Evolutionary conservation across 2,888 invertebrate genomes (phyloP).

Genomic region (Synergus itoensis): DNA sequence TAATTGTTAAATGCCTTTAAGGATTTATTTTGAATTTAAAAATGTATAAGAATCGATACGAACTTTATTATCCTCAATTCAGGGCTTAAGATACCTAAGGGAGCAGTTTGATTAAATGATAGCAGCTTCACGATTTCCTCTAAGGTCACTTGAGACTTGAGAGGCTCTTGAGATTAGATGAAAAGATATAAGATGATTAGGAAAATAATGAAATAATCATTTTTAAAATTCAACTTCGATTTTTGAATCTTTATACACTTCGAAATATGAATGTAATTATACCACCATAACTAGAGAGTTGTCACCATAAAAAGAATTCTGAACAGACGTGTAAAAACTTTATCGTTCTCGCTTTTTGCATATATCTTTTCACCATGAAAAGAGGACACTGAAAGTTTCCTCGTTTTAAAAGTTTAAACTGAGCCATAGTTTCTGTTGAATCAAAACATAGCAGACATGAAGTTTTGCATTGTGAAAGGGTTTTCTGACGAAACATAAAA

Average conservation of each 20-base stretch:
- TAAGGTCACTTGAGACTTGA: conserved; percentile 2
- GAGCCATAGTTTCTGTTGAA: not conserved
- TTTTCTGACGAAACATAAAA: not conserved
- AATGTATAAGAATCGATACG: not conserved
- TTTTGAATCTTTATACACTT: not conserved
- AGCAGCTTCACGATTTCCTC: not conserved
- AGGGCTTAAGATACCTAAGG: not conserved
- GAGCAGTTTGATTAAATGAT: conserved; percentile 4
- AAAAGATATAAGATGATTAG: not conserved
- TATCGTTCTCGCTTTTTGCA: not conserved
- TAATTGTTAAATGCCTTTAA: not conserved
- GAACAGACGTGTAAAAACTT: not conserved
- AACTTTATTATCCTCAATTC: not conserved
- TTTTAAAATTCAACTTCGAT: not conserved
- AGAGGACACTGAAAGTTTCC: conserved; percentile 6
- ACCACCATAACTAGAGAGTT: too few relatives aligned
- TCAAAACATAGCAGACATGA: not conserved
- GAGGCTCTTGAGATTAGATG: not conserved
- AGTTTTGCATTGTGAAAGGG: conserved; percentile 1
- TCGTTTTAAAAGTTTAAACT: conserved; percentile 5
- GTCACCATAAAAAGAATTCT: not conserved
- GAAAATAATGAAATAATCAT: not conserved
- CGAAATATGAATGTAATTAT: not conserved
- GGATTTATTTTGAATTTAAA: not conserved
- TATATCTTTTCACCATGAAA: not conserved